Percentiles rank a stretch among this genome's conserved stretches.
These are phyloP conservation scores for Operophtera brumata DNA, from an alignment of 2,888 invertebrate species.

Conservation along the genomic window DNA sequence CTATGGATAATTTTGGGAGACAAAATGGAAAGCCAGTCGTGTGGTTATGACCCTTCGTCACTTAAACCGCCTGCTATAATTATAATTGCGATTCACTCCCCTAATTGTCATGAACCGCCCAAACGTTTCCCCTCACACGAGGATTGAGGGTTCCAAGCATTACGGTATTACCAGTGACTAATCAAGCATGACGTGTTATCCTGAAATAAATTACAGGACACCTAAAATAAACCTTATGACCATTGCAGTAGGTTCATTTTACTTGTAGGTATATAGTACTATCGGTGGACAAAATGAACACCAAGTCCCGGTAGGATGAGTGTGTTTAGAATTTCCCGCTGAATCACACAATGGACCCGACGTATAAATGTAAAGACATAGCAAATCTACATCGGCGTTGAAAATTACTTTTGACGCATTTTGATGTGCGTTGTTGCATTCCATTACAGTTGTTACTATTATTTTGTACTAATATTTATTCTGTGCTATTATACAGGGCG, in stretches of 20 bases:
- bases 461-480: no score
- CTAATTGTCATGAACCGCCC: constrained; percentile 26
- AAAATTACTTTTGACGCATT: no score
- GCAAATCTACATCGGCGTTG: no score
- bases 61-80: constrained; percentile 3
- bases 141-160: constrained; percentile 15
- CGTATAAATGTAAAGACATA: constrained; percentile 2
- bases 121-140: constrained; percentile 20
- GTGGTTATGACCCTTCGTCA: background rate
- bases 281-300: constrained; percentile 6
- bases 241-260: constrained; percentile 5
- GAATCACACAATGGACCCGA: constrained; percentile 11
- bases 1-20: no score
- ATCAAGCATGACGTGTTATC: constrained; percentile 31
- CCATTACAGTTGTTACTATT: no score
- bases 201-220: constrained; percentile 18
- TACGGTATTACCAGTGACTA: constrained; percentile 36
- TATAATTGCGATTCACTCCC: constrained; percentile 11
- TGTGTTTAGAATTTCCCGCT: constrained; percentile 21
- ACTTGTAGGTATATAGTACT: background rate
- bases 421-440: no score
- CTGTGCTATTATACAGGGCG: no score
- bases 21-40: background rate
- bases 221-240: constrained; percentile 16
- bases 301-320: background rate